These are phyloP conservation scores for Mus spicilegus DNA, from an alignment of 2,113 vertebrate species.

Conservation along the genomic window DNA sequence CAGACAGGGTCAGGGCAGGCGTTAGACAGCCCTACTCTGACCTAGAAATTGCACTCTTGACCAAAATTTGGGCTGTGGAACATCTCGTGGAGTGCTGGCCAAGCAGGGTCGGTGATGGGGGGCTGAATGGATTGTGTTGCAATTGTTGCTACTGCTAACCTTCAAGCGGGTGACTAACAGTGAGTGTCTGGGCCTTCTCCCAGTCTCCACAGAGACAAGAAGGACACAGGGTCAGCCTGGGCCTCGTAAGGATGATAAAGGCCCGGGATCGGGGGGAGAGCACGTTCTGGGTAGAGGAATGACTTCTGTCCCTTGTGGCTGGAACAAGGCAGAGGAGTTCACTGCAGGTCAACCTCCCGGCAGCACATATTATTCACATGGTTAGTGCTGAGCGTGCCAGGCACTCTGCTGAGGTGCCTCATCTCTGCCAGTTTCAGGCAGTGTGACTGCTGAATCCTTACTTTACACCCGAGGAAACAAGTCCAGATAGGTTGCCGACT, in stretches of 20 bases:
- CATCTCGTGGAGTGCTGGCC: not conserved
- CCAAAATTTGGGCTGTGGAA: rapidly evolving
- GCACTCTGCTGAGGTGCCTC: not conserved
- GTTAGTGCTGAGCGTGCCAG: not conserved
- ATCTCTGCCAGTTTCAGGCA: not conserved
- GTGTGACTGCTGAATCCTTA: not conserved
- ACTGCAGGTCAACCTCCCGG: not conserved
- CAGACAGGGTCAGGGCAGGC: not conserved
- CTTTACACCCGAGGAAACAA: not conserved
- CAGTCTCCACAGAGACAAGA: not conserved
- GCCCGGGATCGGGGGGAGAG: not conserved
- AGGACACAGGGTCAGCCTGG: too few species aligned
- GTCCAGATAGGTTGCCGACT: not conserved
- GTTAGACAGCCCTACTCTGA: not conserved
- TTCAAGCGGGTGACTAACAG: not conserved
- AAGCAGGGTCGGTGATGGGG: too few species aligned
- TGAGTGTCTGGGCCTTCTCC: not conserved
- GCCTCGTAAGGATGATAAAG: not conserved
- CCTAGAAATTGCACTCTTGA: not conserved
- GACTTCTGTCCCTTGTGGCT: not conserved
- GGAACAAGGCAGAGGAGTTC: not conserved
- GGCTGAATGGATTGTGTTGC: not conserved
- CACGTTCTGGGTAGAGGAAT: not conserved
- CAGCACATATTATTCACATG: not conserved
- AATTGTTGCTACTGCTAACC: not conserved